phyloP scores from a whole-genome alignment of 2,113 vertebrate species.

The Odocoileus virginianus region DNA sequence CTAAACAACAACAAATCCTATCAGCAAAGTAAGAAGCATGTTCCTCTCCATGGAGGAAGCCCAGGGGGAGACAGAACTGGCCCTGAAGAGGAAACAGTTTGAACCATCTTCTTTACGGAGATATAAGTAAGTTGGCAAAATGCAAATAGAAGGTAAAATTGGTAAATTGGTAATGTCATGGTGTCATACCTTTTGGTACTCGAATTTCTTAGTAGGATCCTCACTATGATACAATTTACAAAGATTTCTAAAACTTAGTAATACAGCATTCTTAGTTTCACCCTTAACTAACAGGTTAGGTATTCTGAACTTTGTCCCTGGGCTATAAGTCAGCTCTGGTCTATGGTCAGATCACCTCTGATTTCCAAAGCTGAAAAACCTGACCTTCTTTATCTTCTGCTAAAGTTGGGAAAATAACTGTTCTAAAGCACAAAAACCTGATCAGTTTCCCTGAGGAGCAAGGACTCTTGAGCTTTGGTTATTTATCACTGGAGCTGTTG shows the following conservation, averaged over 20 bases:
- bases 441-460: conserved; percentile 25
- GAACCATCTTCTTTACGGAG: not conserved
- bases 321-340: not conserved
- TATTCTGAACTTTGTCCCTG: not conserved
- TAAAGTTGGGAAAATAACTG: conserved; percentile 12
- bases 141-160: not conserved
- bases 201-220: conserved; percentile 1
- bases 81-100: not conserved
- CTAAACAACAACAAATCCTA: not conserved
- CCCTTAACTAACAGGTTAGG: not conserved
- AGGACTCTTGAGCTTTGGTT: conserved; percentile 34
- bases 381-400: not conserved
- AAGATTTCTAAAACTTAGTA: not conserved
- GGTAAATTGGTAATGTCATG: not conserved
- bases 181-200: not conserved
- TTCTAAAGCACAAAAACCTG: conserved; percentile 10
- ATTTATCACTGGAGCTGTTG: conserved; percentile 28
- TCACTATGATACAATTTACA: not conserved
- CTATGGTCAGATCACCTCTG: not conserved
- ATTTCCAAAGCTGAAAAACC: not conserved
- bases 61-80: not conserved
- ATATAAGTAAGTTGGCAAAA: not conserved
- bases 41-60: not conserved
- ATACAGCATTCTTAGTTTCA: not conserved
- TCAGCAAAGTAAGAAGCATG: not conserved